Evolutionary conservation across 2,113 vertebrate species (phyloP).

Genomic region (Tychaedon coryphoeus): DNA sequence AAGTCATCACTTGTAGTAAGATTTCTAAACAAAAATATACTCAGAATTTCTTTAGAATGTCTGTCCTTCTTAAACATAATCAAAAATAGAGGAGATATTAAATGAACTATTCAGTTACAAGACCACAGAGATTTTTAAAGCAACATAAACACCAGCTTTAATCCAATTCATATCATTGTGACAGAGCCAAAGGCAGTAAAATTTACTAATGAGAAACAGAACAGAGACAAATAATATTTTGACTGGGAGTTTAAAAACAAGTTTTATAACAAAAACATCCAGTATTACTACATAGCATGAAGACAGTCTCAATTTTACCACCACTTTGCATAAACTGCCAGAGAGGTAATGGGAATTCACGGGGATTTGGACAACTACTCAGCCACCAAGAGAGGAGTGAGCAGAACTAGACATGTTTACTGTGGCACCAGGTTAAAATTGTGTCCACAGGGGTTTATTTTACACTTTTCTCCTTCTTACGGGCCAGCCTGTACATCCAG

Average conservation of each 20-base stretch:
- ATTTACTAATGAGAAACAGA: conserved; percentile 1
- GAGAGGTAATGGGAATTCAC: background rate
- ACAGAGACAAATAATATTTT: background rate
- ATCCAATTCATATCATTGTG: background rate
- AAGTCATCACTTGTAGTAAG: background rate
- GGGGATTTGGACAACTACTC: background rate
- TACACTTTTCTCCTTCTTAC: background rate
- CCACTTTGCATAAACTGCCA: background rate
- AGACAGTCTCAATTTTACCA: background rate
- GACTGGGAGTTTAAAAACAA: background rate
- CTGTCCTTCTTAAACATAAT: background rate
- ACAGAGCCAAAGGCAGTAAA: background rate
- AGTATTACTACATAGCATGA: background rate
- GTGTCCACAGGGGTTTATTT: background rate
- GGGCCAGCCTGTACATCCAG: background rate
- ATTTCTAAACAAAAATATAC: background rate
- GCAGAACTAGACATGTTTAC: background rate
- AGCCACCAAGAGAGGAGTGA: background rate
- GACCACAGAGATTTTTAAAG: background rate
- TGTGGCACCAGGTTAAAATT: background rate
- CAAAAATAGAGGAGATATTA: background rate
- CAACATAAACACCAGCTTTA: background rate
- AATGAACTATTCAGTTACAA: background rate
- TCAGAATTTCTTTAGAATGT: background rate
- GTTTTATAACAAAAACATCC: background rate